phyloP scores from a whole-genome alignment of 2,888 invertebrate genomes.

The Ormyrus rosae region DNA sequence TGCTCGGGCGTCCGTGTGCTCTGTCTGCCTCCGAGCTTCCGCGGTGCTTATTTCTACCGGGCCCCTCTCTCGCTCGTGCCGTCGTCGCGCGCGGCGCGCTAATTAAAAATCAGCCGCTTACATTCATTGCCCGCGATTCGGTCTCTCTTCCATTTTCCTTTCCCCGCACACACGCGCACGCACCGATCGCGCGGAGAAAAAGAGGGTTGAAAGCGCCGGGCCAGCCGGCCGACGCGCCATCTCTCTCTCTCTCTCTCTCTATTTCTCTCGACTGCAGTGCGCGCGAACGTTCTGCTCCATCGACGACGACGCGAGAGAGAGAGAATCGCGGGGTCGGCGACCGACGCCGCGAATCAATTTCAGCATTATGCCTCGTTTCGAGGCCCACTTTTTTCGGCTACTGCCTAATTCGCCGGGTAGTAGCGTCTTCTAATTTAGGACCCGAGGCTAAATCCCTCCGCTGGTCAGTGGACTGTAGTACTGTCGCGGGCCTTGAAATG shows the following conservation, averaged over 20 bases:
- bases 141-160: background rate
- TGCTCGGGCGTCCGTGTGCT: conserved; percentile 6
- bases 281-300: conserved; percentile 45
- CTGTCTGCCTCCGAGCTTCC: conserved; percentile 18
- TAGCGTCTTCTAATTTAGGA: background rate
- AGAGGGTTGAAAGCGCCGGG: conserved; percentile 5
- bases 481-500: no score
- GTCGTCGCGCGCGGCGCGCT: no score
- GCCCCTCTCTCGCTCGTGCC: background rate
- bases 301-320: conserved; percentile 17
- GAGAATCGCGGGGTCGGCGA: background rate
- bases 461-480: no score
- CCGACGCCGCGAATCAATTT: conserved; percentile 52
- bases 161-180: background rate
- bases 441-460: no score
- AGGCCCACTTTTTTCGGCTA: background rate
- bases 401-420: background rate
- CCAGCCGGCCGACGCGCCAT: conserved; percentile 4
- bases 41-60: background rate
- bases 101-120: no score
- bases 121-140: background rate
- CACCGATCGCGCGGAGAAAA: background rate
- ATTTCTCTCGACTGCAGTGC: no score
- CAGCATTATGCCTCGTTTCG: conserved; percentile 49
- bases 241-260: background rate